Conservation (phyloP, 2,113 vertebrate species). For the Emydura subglobosa region DNA sequence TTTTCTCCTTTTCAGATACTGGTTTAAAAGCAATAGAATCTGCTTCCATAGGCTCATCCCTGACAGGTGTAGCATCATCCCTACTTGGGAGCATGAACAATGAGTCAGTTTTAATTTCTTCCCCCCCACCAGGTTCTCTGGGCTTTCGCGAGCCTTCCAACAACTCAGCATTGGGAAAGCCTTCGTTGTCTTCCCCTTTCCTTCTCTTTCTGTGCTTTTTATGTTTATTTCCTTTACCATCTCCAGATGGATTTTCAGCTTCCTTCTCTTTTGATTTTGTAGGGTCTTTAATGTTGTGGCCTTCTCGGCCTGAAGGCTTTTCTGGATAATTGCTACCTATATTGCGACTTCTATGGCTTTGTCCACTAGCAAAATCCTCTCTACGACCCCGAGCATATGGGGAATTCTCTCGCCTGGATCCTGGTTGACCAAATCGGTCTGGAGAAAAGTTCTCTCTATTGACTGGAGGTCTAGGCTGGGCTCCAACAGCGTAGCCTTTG, state of each 20-base stretch:
- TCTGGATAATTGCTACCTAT: conserved; percentile 80
- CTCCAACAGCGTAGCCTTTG: conserved; percentile 85
- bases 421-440: conserved; percentile 79
- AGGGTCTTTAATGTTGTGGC: conserved; percentile 82
- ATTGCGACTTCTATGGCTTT: conserved; percentile 78
- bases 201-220: conserved; percentile 89
- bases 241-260: conserved; percentile 70
- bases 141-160: conserved; percentile 79
- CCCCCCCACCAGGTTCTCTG: conserved; percentile 71
- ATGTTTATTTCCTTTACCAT: conserved; percentile 83
- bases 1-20: conserved; percentile 86
- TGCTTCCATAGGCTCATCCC: conserved; percentile 96
- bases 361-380: conserved; percentile 79
- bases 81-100: conserved; percentile 81
- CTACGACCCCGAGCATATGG: conserved; percentile 83
- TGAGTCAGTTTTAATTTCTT: conserved; percentile 81
- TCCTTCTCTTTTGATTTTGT: conserved; percentile 81
- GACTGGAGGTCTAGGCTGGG: conserved; percentile 81
- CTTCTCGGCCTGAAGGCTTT: conserved; percentile 79
- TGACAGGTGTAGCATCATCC: conserved; percentile 93
- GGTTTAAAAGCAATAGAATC: conserved; percentile 83
- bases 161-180: conserved; percentile 77
- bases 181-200: conserved; percentile 89
- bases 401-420: conserved; percentile 86
- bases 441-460: conserved; percentile 83